phyloP scores from a whole-genome alignment of 2,888 invertebrate genomes.

The Chesias legatella region DNA sequence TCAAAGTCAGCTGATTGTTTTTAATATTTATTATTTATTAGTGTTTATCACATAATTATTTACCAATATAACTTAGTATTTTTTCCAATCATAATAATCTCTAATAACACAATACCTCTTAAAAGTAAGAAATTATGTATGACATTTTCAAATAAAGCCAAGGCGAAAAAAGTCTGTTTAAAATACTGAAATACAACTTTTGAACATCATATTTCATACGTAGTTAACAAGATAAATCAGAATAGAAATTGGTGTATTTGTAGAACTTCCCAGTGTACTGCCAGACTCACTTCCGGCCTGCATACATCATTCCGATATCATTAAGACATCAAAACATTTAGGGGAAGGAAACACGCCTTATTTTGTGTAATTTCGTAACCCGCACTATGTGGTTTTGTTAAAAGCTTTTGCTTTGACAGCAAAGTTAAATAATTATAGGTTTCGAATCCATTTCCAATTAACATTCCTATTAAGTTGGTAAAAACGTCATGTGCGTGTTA shows the following conservation, averaged over 20 bases:
- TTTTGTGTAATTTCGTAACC: conserved; percentile 56
- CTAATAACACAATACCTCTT: too few species aligned
- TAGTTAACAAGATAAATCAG: conserved; percentile 14
- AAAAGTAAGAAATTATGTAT: too few species aligned
- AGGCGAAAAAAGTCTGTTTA: too few species aligned
- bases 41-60: too few species aligned
- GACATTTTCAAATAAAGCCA: too few species aligned
- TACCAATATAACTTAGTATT: too few species aligned
- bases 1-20: too few species aligned
- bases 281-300: conserved; percentile 56
- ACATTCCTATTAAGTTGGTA: conserved; percentile 5
- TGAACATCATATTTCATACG: neutral
- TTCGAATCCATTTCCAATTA: conserved; percentile 12
- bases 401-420: conserved; percentile 38
- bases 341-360: conserved; percentile 58
- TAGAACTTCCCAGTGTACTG: conserved; percentile 31
- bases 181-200: too few species aligned
- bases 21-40: too few species aligned
- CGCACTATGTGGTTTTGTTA: conserved; percentile 49
- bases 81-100: too few species aligned
- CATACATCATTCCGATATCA: conserved; percentile 69
- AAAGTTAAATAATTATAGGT: conserved; percentile 27
- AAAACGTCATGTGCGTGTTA: too few species aligned
- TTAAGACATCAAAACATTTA: conserved; percentile 67
- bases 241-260: conserved; percentile 24